Base-by-base conservation (phyloP, 2,797 vertebrate species). In the Anabacerthia variegaticeps region DNA sequence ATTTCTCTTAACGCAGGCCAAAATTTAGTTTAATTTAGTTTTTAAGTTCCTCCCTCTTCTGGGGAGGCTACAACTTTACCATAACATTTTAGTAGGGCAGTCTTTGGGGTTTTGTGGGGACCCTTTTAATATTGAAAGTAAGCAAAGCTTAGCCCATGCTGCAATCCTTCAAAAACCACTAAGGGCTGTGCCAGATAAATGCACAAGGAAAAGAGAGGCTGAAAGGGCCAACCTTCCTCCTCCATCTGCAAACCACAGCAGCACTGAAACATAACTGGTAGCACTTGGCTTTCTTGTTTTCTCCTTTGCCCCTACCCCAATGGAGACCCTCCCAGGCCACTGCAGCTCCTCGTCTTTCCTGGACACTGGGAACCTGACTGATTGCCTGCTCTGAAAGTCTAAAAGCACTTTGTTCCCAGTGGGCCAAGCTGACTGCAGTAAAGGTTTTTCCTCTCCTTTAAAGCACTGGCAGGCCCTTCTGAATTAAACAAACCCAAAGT, bases 51-150 rank as follows among this genome's bases (percentile, higher is more conserved):
- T 85, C 22, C 5, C 1, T 63, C 36, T 80, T 74, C 14, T 30
- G n/a, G 6, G 21, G 17, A 93, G 32, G 26, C 4, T 72, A 59
- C 22, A 49, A 14, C 27, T 73, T 39, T 46, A 55, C 10, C 17
- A 18, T 14, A 24, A 41, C 2, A 15, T 69, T 86, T 92, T 67
- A 58, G 34, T 14, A 34, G 7, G 21, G 14, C 14, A n/a, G 4
- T 14, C 7, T 19, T 48, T 55, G 7, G 6, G 4, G 1, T 13
- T 76, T 76, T 54, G 5, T n/a, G 14, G 6, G 1, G 0, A 6
- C 20, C 23, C 69, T 52, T 86, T 44, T 12, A 28, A 49, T 66
- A 54, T 1, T 58, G 36, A 51, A 58, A 73, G 5, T 12, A 85
- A 61, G 27, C 12, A 54, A 62, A 85, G 24, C 24, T 51, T 77